Conservation (phyloP, 2,113 vertebrate species). For the human region DNA sequence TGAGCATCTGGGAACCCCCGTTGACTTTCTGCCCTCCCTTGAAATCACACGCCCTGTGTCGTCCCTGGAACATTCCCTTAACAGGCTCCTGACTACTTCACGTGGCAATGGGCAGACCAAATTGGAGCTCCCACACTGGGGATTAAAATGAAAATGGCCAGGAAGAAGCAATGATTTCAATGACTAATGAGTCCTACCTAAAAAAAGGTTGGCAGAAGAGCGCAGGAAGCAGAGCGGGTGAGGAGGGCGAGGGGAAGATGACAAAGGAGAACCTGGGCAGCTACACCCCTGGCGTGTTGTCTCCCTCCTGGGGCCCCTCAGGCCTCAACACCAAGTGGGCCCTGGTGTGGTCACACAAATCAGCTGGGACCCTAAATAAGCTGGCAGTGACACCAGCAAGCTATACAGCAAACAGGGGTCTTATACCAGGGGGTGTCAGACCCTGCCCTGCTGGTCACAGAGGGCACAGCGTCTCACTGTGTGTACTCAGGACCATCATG, state of each 20-base stretch:
- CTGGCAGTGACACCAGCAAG: not conserved
- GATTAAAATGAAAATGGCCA: not conserved
- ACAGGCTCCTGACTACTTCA: not conserved
- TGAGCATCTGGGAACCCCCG: not conserved
- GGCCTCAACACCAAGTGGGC: accelerated
- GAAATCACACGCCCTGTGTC: not conserved
- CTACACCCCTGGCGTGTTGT: accelerated
- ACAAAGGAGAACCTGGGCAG: not conserved
- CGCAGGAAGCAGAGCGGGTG: not conserved
- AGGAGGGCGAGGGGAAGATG: not conserved
- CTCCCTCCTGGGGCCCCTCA: not conserved
- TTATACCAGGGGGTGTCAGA: not conserved
- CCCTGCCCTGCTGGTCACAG: not conserved
- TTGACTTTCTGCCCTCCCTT: accelerated
- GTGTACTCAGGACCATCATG: not conserved
- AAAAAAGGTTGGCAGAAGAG: not conserved
- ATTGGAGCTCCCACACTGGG: not conserved
- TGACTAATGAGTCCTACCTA: not conserved
- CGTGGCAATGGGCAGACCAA: not conserved
- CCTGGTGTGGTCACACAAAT: not conserved
- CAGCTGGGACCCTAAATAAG: not conserved
- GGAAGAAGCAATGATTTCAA: not conserved
- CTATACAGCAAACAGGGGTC: not conserved
- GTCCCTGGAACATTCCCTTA: not conserved
- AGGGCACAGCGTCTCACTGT: not conserved